Base-by-base conservation (phyloP, 1,140 invertebrate species). In the Rhopalosiphum padi region DNA sequence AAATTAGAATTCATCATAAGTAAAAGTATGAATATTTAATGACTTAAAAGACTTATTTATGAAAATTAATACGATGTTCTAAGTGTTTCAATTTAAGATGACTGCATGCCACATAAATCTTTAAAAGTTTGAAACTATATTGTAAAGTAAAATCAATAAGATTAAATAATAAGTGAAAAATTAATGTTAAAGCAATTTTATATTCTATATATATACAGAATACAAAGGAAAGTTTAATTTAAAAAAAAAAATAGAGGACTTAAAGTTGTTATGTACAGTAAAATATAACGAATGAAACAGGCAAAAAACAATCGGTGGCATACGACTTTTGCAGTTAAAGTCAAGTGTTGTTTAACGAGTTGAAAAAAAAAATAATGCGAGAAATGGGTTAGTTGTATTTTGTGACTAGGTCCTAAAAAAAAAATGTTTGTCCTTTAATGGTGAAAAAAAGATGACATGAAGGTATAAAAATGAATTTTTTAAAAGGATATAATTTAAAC, bases 341-440 rank as follows among this genome's bases (percentile, higher is more conserved):
- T 92, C 90, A 92, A 92, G 90, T 92, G 90, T 82, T 83, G 68
- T 92, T 92, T 82, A 92, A 92, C 90, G 68, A 92, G 90, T 92
- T 92, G 30, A 82, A 43, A 90, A 90, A 89, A 90, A 89, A 82
- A 92, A 82, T 41, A 77, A 83, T 83, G 68, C 68, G n/a, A 46
- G 60, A 83, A 92, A 92, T 83, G 41, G 90, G 11, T 51, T 92
- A 18, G 77, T 92, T 48, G 77, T 92, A 51, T 83, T 35, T 92
- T 91, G 90, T n/a, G 25, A 43, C 90, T 77, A 43, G 15, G 18
- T 9, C 41, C 30, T 22, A 92, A 82, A 92, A 77, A 48, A 48
- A 51, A 91, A 21, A 46, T 25, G n/a, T 82, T 91, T 83, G 21
- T 82, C 90, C n/a, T 82, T 37, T 83, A 91, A 91, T 48, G 25